These are phyloP conservation scores for Stigmatopora argus DNA, from an alignment of 2,113 vertebrate genomes.

Conservation along the genomic window DNA sequence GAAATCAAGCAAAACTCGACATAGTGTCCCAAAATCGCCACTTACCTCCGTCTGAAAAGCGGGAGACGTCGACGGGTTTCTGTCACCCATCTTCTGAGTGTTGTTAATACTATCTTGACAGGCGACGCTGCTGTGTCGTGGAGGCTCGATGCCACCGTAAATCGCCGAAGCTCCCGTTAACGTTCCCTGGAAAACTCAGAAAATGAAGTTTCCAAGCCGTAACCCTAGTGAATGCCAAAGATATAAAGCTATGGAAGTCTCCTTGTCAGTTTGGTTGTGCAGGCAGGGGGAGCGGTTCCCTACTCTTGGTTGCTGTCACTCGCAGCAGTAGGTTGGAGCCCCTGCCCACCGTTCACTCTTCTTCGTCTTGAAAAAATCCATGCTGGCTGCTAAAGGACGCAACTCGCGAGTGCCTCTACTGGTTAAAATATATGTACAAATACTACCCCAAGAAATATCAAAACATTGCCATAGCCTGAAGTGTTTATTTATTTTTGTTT, in stretches of 20 bases:
- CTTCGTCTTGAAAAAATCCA: neutral
- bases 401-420: neutral
- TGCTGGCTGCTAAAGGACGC: neutral
- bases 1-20: neutral
- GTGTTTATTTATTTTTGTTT: too few species aligned
- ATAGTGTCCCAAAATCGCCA: neutral
- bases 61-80: slow-evolving; percentile 58
- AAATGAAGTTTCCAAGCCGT: neutral
- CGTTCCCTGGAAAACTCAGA: slow-evolving; percentile 27
- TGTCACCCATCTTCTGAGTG: slow-evolving; percentile 58
- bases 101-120: slow-evolving; percentile 11
- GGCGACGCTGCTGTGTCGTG: neutral
- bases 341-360: slow-evolving; percentile 1
- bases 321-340: slow-evolving; percentile 20
- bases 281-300: slow-evolving; percentile 24
- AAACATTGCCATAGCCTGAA: neutral
- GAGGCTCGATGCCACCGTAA: neutral
- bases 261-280: slow-evolving; percentile 2
- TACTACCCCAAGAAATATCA: neutral
- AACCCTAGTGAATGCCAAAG: neutral
- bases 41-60: slow-evolving; percentile 63
- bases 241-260: neutral
- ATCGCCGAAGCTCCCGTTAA: slow-evolving; percentile 19
- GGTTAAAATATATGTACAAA: neutral
- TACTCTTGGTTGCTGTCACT: slow-evolving; percentile 43